Base-by-base conservation (phyloP, 2,797 vertebrate species). In the Enteromius mattozi region DNA sequence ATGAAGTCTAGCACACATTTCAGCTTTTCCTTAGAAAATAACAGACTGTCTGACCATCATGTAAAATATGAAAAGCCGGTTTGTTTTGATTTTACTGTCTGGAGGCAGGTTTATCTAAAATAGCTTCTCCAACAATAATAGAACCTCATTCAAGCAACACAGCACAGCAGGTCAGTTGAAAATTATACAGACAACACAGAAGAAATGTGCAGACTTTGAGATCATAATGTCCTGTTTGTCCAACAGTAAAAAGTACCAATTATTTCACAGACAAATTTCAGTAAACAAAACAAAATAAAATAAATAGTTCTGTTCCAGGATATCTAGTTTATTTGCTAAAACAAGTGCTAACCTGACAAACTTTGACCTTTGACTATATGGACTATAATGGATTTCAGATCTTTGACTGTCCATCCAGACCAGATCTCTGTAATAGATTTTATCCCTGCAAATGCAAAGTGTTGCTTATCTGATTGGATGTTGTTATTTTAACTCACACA, bases 21-120 rank as follows among this genome's bases (percentile, higher is more conserved):
- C 6, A 65, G 27, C 6, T 33, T 63, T 30, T 30, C 61, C 27
- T 65, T 65, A 35, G 7, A 65, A 65, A 65, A 19, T 33, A 33
- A 33, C 33, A 72, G 70, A 45, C 7, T 27, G 8, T 33, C 70
- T 49, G 24, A 33, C 16, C 45, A 51, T 30, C 45, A 51, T 49
- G 45, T 74, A 74, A 49, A 74, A 51, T 49, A 30, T 47, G 70
- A 72, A 72, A 72, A 49, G 24, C 19, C 1, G 16, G 7, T 49
- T 72, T 72, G 30, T 54, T 75, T 75, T 35, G 27, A 56, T 56
- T 72, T 56, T n/a, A 35, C 49, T 37, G 72, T 37, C 72, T 56
- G 19, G 21, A 76, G 19, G 19, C 19, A 13, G 33, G 21, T 24
- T 54, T 56, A 37, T 76, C 49, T 76, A 14, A 56, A 76, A 76